Evolutionary conservation across 2,888 invertebrate genomes (phyloP), one percentile per base, ranked within the genome.

Genomic region (Aleiodes testaceus): DNA sequence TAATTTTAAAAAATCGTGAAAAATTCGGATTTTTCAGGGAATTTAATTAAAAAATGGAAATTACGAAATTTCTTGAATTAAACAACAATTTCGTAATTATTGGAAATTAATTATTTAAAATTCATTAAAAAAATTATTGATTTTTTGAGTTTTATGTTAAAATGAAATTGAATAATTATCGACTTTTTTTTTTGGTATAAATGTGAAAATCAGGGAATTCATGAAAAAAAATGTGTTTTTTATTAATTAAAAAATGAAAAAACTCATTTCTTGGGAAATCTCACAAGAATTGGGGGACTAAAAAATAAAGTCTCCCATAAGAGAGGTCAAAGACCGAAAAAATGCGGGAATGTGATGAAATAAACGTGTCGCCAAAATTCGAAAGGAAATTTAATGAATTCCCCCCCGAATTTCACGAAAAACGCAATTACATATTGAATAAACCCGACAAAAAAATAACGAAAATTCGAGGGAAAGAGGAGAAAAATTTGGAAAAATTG

Each of bases 401-500:
- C 26, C n/a, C 55, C 36, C 36, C 1, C 22, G 36, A 55, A 50
- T 52, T 52, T 22, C 22, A n/a, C 5, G 14, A 36, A 53, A 53
- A 11, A 26, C 53, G 26, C 26, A 14, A 59, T 16, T 9, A 42
- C 14, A 59, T 16, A 16, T 12, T 59, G 12, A 59, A 42, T 42
- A 42, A 18, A 59, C 42, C n/a, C 4, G 1, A 49, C 12, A 59
- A 47, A 50, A 26, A 49, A 14, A 6, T 14, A 0, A 44, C n/a
- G 30, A 18, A 36, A 61, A 61, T 36, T 73, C 72, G 59, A 42
- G 59, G 16, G 14, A 14, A 45, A 52, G 53, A 20, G 9, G n/a
- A 44, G 63, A 63, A 69, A 50, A 50, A 61, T 63, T 20, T 16
- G 49, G 30, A 49, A 42, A 68, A 68, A 68, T 59, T 59, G 59